Base-by-base conservation (phyloP, 2,797 vertebrate species). In the Rhyacichthys aspro region DNA sequence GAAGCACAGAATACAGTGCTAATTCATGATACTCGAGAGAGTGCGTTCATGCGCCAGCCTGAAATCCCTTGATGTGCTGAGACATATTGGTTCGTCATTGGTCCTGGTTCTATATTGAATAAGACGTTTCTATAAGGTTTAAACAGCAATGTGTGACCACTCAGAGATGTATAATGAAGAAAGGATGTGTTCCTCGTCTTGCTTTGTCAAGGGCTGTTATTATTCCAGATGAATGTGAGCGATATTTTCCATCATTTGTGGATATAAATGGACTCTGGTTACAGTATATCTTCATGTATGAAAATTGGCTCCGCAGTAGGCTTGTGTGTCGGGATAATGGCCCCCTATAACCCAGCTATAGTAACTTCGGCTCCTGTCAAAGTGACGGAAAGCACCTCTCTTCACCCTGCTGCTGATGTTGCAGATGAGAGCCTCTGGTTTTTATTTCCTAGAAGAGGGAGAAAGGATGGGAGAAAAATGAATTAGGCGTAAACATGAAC, bases 361-460 rank as follows among this genome's bases (percentile, higher is more conserved):
- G 69, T 49, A 73, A 66, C 66, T 59, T 70, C 67, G 41, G 56
- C 47, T 74, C 68, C 77, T 88, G 83, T 85, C 86, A 85, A 38
- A 77, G 64, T 84, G 86, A 90, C 85, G 78, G 78, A 88, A 76
- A 55, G 85, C 84, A 55, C 55, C 76, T 61, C 74, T 50, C 67
- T 50, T 81, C 74, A 38, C 62, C 9, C 70, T 15, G 57, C 74
- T 83, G 86, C 82, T 85, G 87, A 88, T 88, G 84, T 36, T 86
- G 83, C 83, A 88, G 72, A 88, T 76, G 76, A 82, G 81, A 74
- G 74, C 67, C 77, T 76, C 56, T 3, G 67, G 47, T 78, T 36
- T 81, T 79, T 82, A 73, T 84, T 82, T 88, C 73, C 46, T 63
- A 3, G 56, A 78, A 69, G 72, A 60, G 53, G 16, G 62, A 32